Base-by-base conservation (phyloP, 2,888 invertebrate species). In the Andrena dorsata region DNA sequence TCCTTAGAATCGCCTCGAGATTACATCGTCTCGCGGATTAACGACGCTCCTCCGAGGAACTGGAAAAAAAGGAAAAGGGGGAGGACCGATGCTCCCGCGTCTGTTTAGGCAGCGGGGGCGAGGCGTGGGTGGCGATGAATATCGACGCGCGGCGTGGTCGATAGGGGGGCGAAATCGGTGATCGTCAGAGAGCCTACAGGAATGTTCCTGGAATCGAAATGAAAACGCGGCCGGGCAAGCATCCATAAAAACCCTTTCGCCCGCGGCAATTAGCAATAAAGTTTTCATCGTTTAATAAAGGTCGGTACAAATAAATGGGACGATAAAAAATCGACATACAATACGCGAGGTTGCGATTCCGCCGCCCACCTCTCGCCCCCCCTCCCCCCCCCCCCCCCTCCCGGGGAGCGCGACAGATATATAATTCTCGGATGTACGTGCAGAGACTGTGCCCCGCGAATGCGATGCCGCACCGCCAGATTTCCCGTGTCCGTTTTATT, bases 271-370 rank as follows among this genome's bases (percentile, higher is more conserved):
- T 91, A 91, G 92, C 92, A 91, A 92, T 92, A 92, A 92, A 92
- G 89, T 91, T 92, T 92, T 91, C 92, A 91, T 92, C 91, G 91
- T 92, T 92, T 91, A 91, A 92, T 92, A 91, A 92, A 91, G 90
- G 91, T 89, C 89, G 88, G 90, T 88, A 89, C 89, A 91, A 90
- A 91, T 92, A 91, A 91, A 91, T 91, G 91, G 89, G 86, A 88
- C 90, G 90, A 92, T 92, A 92, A 91, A 92, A 92, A 92, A 91
- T 92, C 90, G 88, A 87, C 87, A 85, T 88, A 90, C 91, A 90
- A 90, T 90, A 90, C 88, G 82, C 74, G 83, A 66, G 66, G 70
- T 47, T 53, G 83, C 16, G 63, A 69, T 69, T 35, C 56, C 60
- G 66, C 8, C 49, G 58, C 63, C 41, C 28, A 26, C 69, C 68